Conservation (phyloP, 2,113 vertebrate genomes). For the Tetrao urogallus region DNA sequence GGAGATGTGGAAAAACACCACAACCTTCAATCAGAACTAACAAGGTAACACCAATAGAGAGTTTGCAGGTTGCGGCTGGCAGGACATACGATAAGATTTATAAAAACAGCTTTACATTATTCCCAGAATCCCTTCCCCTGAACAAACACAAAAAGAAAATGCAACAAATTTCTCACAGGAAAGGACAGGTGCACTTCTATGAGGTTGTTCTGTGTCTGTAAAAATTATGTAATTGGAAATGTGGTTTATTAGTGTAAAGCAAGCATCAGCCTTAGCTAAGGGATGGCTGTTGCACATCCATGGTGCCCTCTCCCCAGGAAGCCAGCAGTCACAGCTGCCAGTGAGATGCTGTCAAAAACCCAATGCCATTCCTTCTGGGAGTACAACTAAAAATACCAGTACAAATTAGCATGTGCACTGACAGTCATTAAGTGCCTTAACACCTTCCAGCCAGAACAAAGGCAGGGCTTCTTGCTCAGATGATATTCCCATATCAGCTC, state of each 20-base stretch:
- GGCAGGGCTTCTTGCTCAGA: neutral
- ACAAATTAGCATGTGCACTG: slow-evolving; percentile 21
- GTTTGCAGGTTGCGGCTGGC: neutral
- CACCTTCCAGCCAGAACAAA: slow-evolving; percentile 4
- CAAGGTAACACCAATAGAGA: neutral
- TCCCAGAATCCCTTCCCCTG: neutral
- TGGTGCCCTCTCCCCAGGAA: neutral
- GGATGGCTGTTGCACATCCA: fast-evolving
- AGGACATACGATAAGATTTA: neutral
- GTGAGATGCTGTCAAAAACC: neutral
- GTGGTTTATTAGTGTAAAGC: neutral
- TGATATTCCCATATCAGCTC: neutral
- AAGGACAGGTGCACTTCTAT: neutral
- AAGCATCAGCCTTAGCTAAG: neutral
- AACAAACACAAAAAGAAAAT: neutral
- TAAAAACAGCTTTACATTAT: neutral
- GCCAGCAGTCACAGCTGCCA: neutral
- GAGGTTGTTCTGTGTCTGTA: neutral
- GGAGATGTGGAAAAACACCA: neutral
- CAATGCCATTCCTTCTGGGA: neutral
- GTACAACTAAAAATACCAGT: slow-evolving; percentile 27
- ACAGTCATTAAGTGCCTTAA: slow-evolving; percentile 11
- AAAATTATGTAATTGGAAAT: neutral
- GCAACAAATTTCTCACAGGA: neutral
- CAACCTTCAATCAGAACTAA: neutral